Base-by-base conservation (phyloP, 2,113 vertebrate genomes). In the Crotalus horridus region DNA sequence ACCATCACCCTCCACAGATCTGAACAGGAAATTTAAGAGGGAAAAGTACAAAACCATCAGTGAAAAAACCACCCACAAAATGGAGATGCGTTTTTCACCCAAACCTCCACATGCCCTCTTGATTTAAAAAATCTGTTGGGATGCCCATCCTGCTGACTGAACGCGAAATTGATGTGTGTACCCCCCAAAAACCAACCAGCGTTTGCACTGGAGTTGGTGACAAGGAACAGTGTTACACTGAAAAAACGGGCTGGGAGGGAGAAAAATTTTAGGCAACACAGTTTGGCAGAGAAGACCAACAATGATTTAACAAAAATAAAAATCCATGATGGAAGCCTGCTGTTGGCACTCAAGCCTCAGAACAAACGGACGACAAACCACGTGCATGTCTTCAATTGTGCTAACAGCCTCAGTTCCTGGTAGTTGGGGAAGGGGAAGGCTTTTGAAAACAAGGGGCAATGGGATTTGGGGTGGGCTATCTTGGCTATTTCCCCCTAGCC, bases 271-370 rank as follows among this genome's bases (percentile, higher is more conserved):
- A 81, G 92, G 89, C 81, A 90, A 87, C 74, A 86, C 92, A 61
- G 74, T 86, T 86, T 64, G 92, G 81, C 48, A 90, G 64, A 56
- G 46, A 85, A 92, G 54, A 89, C 89, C 92, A 29, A 90, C 92
- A 64, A 90, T 93, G 89, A 90, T 93, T 90, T 85, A 86, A 86
- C 23, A 43, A 64, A 92, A 86, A 90, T 54, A 88, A 46, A 90
- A 93, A 54, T 43, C 54, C 92, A 90, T 93, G 74, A 93, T 93
- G 92, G 46, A 87, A 64, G 89, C 55, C 91, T 88, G 91, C 59
- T 54, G 89, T 85, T 48, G 46, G 88, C 81, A 58, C 88, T 89
- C 69, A 29, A 46, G 69, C 88, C 92, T 54, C 74, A 61, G 55
- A 24, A 93, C 89, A 53, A 90, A 90, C 43, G 54, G 74, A 87